A percentile compares a stretch with the other conserved stretches of the same genome.
These are phyloP conservation scores for Brachycybe producta DNA, from an alignment of 2,888 invertebrate genomes.

Conservation along the genomic window DNA sequence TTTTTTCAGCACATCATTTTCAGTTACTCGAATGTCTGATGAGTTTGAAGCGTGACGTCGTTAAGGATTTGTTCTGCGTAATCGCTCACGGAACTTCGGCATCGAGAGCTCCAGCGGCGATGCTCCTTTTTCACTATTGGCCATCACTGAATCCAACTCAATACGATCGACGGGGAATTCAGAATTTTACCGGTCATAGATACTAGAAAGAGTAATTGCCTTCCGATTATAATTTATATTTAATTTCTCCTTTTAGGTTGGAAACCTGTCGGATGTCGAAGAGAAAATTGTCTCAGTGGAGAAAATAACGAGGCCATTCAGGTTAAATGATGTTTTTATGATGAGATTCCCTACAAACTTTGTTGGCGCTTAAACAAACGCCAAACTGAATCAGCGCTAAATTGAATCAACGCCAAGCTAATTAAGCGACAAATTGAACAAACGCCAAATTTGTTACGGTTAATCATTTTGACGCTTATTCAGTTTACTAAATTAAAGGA, in stretches of 20 bases:
- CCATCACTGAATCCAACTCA: conserved; percentile 90
- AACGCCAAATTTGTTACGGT: too few species aligned
- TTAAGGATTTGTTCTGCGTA: conserved; percentile 85
- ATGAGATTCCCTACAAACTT: too few species aligned
- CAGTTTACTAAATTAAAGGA: too few species aligned
- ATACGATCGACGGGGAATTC: conserved; percentile 73
- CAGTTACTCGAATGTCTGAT: conserved; percentile 91
- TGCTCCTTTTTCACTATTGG: conserved; percentile 97
- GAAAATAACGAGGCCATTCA: conserved; percentile 36
- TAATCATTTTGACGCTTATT: too few species aligned
- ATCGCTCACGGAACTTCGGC: conserved; percentile 93
- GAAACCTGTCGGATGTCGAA: conserved; percentile 55
- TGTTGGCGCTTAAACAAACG: too few species aligned
- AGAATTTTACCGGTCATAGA: conserved; percentile 38
- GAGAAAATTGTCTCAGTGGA: conserved; percentile 65
- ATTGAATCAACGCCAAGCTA: too few species aligned
- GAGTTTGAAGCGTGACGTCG: conserved; percentile 78
- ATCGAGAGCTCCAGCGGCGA: conserved; percentile 87
- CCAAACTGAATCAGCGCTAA: too few species aligned
- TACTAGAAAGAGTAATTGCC: background rate
- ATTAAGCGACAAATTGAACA: too few species aligned
- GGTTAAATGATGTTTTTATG: conserved; percentile 24
- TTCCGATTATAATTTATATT: background rate
- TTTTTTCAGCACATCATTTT: conserved; percentile 70
- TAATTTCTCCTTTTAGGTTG: conserved; percentile 32